Evolutionary conservation across 2,113 vertebrate species (phyloP), one percentile per base, ranked within the genome.

Genomic region (Lethenteron camtschaticum): DNA sequence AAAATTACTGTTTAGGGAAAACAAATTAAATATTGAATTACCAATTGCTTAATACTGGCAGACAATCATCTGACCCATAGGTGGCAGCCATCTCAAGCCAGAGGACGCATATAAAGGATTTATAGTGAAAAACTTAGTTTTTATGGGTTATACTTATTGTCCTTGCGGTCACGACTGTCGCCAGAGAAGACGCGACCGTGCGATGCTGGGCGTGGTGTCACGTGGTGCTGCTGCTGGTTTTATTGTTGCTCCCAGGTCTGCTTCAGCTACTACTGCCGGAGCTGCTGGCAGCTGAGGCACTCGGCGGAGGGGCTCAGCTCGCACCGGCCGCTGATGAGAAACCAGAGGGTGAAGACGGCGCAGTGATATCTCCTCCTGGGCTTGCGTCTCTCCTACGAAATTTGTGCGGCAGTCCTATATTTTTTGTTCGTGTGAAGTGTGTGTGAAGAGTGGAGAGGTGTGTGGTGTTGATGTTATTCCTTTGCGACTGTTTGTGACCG

Each of bases 211-310:
- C 60, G 16, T 3, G n/a, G n/a, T 66, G n/a, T 24, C 24, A 2
- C n/a, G n/a, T 66, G n/a, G n/a, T 24, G 24, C 60, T 8, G 14
- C 14, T 20, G 6, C 60, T 66, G 9, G 1, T 66, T 9, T 10
- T 24, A 1, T 24, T 16, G 73, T 20, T 71, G 11, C 59, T 24
- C 1, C 1, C 76, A 99, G 94, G 83, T 90, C 77, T 99, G 94
- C 83, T 99, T 97, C 81, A 97, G 92, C 78, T 97, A 99, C 81
- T 99, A 90, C 83, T 99, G 94, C 74, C 87, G 90, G 76, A 85
- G 86, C 56, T 99, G 92, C 81, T 97, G 94, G 94, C 90, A 95
- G 77, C 95, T 89, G 88, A 87, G 90, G 75, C 92, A 97, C 79
- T 94, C 90, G 72, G 84, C 89, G 82, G 94, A 96, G 79, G 82